Conservation (phyloP, 2,113 vertebrate genomes). For the Eudorcas thomsonii region DNA sequence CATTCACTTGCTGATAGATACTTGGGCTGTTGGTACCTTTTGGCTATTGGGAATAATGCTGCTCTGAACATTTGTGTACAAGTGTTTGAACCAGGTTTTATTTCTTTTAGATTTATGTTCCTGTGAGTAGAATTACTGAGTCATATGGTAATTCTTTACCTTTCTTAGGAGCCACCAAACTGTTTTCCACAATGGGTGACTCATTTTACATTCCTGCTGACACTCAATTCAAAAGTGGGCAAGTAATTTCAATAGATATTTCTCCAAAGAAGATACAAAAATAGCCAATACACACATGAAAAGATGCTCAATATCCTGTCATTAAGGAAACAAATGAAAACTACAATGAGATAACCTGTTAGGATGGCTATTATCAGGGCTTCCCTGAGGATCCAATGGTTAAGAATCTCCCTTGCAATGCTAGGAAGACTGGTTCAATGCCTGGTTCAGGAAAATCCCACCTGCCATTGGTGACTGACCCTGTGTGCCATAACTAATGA, state of each 20-base stretch:
- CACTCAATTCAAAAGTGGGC: background rate
- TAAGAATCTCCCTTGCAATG: background rate
- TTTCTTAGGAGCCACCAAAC: background rate
- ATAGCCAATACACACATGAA: background rate
- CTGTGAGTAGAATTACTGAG: background rate
- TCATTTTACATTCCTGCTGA: background rate
- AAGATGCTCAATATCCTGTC: background rate
- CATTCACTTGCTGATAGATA: background rate
- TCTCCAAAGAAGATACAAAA: background rate
- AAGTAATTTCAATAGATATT: background rate
- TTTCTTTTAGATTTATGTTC: background rate
- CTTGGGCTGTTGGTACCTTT: background rate
- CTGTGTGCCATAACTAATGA: background rate
- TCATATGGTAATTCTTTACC: background rate
- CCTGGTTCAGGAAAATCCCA: background rate
- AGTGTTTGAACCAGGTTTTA: background rate
- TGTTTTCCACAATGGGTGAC: background rate
- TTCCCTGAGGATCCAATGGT: background rate
- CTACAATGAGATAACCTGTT: background rate
- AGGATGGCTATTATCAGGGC: background rate
- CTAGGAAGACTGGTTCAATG: background rate
- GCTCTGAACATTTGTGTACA: background rate
- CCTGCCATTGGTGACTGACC: background rate
- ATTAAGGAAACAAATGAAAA: background rate
- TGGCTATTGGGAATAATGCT: background rate